phyloP scores from a whole-genome alignment of 2,888 invertebrate species.

The Rhabditophanes sp. region DNA sequence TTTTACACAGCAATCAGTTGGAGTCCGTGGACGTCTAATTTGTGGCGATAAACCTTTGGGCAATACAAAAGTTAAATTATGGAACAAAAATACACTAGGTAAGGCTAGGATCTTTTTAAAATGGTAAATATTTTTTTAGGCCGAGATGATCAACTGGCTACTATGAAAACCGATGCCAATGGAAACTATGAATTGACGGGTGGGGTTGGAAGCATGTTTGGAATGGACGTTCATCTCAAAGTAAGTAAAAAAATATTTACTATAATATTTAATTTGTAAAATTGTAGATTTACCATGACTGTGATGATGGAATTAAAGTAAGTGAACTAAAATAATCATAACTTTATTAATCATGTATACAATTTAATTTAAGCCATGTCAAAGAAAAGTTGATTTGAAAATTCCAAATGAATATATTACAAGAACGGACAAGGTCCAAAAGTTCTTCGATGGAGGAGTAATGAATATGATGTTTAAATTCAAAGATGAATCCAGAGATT shows the following conservation, averaged over 20 bases:
- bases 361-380: constrained; percentile 18
- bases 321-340: constrained; percentile 2
- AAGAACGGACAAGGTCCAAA: constrained; percentile 17
- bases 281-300: constrained; percentile 18
- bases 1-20: constrained; percentile 17
- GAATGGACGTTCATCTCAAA: constrained; percentile 24
- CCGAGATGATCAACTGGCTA: constrained; percentile 21
- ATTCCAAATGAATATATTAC: constrained; percentile 22
- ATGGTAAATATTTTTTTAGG: constrained; percentile 17
- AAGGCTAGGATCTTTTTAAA: constrained; percentile 4
- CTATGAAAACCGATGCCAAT: constrained; percentile 18
- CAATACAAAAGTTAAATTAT: constrained; percentile 16
- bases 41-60: constrained; percentile 15
- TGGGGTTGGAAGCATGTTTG: constrained; percentile 16
- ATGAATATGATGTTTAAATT: constrained; percentile 32
- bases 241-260: background rate
- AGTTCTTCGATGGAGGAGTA: constrained; percentile 28
- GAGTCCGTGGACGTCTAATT: constrained; percentile 13
- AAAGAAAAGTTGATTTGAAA: constrained; percentile 21
- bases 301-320: constrained; percentile 18
- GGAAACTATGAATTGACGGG: constrained; percentile 24
- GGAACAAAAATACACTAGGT: constrained; percentile 20
- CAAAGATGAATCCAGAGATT: constrained; percentile 23
- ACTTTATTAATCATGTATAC: constrained; percentile 1
- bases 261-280: background rate